A percentile compares a stretch with the other conserved stretches of the same genome.
Evolutionary conservation across 2,888 invertebrate genomes (phyloP).

Genomic region (Stenolophus ochropezus): DNA sequence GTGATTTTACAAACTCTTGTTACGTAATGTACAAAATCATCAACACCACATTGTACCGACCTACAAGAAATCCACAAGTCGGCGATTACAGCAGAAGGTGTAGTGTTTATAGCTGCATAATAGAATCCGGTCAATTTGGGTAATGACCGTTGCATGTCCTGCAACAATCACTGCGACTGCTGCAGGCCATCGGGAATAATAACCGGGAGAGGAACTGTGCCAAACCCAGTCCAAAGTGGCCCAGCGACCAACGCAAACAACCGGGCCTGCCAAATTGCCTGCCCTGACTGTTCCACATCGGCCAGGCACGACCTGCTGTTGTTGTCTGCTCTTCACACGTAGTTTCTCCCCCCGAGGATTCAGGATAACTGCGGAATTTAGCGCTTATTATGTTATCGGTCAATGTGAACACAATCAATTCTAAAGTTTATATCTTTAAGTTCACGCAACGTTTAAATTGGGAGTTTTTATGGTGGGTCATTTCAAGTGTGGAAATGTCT

Average conservation of each 20-base stretch:
- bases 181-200: constrained; percentile 30
- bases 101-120: constrained; percentile 7
- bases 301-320: background rate
- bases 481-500: too few species aligned
- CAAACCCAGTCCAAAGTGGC: constrained; percentile 30
- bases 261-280: constrained; percentile 20
- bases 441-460: too few species aligned
- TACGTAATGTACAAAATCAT: too few species aligned
- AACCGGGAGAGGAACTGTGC: constrained; percentile 24
- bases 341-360: constrained; percentile 7
- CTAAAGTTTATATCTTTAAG: background rate
- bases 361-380: constrained; percentile 8
- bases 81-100: constrained; percentile 3
- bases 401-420: background rate
- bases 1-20: too few species aligned
- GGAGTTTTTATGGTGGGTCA: background rate
- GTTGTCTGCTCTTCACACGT: constrained; percentile 12
- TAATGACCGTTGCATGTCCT: constrained; percentile 50
- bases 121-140: constrained; percentile 53
- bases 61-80: background rate
- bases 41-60: too few species aligned
- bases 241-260: constrained; percentile 16
- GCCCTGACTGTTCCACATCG: background rate
- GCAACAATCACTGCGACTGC: constrained; percentile 29
- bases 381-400: constrained; percentile 5